Evolutionary conservation across 2,797 vertebrate species (phyloP).

Genomic region (Tokudaia muenninki): DNA sequence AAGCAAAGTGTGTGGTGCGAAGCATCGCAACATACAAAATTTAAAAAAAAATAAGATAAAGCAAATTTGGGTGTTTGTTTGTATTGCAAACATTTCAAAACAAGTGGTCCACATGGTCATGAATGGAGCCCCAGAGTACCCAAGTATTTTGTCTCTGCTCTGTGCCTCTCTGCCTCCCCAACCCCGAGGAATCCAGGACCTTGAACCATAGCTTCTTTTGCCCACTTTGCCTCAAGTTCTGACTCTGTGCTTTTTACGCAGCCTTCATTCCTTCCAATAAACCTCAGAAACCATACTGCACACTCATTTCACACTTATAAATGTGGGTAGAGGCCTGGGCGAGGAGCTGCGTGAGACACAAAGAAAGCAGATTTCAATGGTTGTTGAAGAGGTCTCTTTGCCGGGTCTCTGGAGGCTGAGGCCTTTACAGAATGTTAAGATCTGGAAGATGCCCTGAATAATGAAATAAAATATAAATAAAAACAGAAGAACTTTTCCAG

Average conservation of each 20-base stretch:
- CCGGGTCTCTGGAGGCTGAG: background rate
- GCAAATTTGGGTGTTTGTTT: background rate
- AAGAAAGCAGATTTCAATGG: background rate
- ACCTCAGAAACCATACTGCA: accelerated
- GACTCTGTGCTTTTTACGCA: accelerated
- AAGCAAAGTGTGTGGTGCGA: too few species aligned
- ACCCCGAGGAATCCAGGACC: accelerated
- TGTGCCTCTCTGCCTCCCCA: background rate
- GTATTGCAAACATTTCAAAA: background rate
- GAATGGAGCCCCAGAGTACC: accelerated
- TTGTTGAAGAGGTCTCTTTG: accelerated
- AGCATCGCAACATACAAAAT: background rate
- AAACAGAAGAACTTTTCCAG: background rate
- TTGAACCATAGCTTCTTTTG: background rate
- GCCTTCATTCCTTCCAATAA: background rate
- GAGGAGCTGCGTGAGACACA: background rate
- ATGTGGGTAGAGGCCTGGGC: background rate
- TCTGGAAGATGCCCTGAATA: background rate
- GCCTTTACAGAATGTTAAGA: background rate
- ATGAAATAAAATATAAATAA: background rate
- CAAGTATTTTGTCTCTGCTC: background rate
- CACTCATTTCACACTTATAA: background rate
- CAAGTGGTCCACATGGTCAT: too few species aligned
- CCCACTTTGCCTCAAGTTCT: too few species aligned
- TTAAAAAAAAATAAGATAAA: too few species aligned